A percentile compares a stretch with the other conserved stretches of the same genome.
Conservation (phyloP, 1,140 invertebrate species). For the Bombus haemorrhoidalis region DNA sequence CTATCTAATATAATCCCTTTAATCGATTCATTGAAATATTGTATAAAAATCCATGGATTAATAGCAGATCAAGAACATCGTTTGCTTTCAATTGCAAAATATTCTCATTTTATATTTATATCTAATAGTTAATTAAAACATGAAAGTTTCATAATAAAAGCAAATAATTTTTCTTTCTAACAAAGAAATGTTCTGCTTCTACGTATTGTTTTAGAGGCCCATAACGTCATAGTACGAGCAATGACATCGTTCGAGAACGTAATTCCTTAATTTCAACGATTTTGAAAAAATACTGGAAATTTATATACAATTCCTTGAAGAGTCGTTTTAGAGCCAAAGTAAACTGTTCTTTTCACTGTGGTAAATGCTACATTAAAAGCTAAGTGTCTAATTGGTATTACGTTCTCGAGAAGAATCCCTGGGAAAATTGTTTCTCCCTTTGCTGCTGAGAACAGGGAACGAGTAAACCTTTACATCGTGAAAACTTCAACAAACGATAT, state of each 20-base stretch:
- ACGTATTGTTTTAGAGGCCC: too few relatives aligned
- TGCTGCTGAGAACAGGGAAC: background rate
- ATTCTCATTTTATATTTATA: too few relatives aligned
- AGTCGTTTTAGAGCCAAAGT: background rate
- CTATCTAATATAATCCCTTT: background rate
- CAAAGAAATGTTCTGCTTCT: too few relatives aligned
- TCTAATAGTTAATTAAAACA: too few relatives aligned
- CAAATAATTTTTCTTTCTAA: too few relatives aligned
- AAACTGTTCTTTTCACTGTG: background rate
- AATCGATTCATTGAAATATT: too few relatives aligned
- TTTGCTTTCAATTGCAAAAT: too few relatives aligned
- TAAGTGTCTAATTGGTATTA: slow-evolving; percentile 4
- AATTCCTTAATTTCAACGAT: background rate
- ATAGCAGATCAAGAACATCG: too few relatives aligned
- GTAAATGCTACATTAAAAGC: background rate
- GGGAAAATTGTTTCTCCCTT: background rate
- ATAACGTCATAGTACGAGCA: too few relatives aligned
- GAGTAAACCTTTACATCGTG: background rate
- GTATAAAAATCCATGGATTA: too few relatives aligned
- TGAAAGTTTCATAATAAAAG: too few relatives aligned
- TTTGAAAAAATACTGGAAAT: background rate
- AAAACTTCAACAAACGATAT: background rate
- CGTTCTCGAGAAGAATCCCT: background rate
- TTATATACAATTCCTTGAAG: background rate
- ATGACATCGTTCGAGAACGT: background rate